Evolutionary conservation across 2,888 invertebrate species (phyloP), one percentile per base, ranked within the genome.

Genomic region (Acrocyrtus sp.): DNA sequence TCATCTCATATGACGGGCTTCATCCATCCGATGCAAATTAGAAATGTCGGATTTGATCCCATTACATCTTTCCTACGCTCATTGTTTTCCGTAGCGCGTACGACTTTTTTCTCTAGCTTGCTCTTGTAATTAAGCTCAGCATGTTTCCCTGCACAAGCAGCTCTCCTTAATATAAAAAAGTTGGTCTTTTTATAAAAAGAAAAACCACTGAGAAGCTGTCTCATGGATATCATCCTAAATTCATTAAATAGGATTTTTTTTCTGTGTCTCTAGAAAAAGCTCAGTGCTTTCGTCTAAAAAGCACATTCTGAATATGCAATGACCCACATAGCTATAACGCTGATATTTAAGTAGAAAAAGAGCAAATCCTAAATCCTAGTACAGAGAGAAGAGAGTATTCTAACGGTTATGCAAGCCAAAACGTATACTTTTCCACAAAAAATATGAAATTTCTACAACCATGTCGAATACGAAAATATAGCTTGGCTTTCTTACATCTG

Each of bases 151-250:
- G 45, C 17, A 45, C 45, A n/a, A n/a, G 45, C 5, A 12, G 34
- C 34, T 34, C 12, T 5, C 34, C 34, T 34, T 34, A n/a, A n/a
- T n/a, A n/a, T n/a, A n/a, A n/a, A 39, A 39, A 39, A 12, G 39
- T 12, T 39, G 6, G 39, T 12, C 39, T 39, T 6, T 39, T 39
- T 12, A 10, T 17, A 45, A 17, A 5, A 45, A 12, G 45, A 45
- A 15, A 17, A 45, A 45, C 45, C 45, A 45, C 45, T 10, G 45
- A 45, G 45, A 47, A n/a, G 26, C 47, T 62, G 62, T 62, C 62
- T 51, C 62, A 62, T 62, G 62, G 62, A 62, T 62, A 62, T 62
- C 62, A 62, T 48, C 39, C 22, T 62, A 62, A 62, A 62, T 62
- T 62, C 62, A 62, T 62, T 62, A 62, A 62, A 50, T 19, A 22